Percentiles rank a stretch among this genome's conserved stretches.
Conservation (phyloP, 2,888 invertebrate genomes). For the Acrobeloides nanus region DNA sequence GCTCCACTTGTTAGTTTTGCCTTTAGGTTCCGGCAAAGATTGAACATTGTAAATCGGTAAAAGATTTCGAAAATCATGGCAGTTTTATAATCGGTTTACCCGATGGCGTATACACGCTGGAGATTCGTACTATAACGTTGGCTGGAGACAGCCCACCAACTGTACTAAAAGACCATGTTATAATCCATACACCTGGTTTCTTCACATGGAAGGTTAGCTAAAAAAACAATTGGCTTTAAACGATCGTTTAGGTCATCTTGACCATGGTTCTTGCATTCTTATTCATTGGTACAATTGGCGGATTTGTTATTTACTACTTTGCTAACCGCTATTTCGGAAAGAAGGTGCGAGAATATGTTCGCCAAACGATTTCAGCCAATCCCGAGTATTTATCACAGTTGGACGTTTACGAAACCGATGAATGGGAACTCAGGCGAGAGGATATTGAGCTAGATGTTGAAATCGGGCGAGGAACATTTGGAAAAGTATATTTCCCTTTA, state of each 20-base stretch:
- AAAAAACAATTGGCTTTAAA: too few relatives aligned
- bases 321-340: slow-evolving; percentile 28
- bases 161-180: slow-evolving; percentile 20
- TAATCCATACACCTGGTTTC: too few relatives aligned
- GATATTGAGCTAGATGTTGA: slow-evolving; percentile 66
- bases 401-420: slow-evolving; percentile 66
- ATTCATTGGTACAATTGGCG: slow-evolving; percentile 13
- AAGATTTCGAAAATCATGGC: slow-evolving; percentile 17
- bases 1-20: too few relatives aligned
- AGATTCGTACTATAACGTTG: slow-evolving; percentile 32
- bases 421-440: slow-evolving; percentile 72
- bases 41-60: slow-evolving; percentile 23
- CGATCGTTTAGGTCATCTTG: slow-evolving; percentile 1
- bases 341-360: slow-evolving; percentile 31
- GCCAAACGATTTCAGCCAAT: slow-evolving; percentile 65
- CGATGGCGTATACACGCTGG: slow-evolving; percentile 39
- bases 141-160: slow-evolving; percentile 15
- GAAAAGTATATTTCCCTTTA: slow-evolving; percentile 67
- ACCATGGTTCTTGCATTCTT: slow-evolving; percentile 5
- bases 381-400: slow-evolving; percentile 73
- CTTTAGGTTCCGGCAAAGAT: too few relatives aligned
- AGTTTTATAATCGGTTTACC: slow-evolving; percentile 30
- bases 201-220: too few relatives aligned
- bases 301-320: slow-evolving; percentile 17
- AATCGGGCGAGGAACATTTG: slow-evolving; percentile 79